Conservation (phyloP, 2,113 vertebrate genomes). For the Leptodactylus fuscus region DNA sequence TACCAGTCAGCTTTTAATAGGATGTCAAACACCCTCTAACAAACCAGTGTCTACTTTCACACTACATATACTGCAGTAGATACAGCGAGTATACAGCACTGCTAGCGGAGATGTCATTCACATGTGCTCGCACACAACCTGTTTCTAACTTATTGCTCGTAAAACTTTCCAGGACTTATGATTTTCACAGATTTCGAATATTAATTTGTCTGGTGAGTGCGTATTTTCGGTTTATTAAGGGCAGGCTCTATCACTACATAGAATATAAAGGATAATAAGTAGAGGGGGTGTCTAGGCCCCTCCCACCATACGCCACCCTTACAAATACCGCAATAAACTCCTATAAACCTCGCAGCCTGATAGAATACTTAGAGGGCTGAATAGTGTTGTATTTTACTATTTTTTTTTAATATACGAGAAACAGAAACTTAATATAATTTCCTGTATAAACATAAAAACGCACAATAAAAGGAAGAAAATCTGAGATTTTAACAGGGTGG, state of each 20-base stretch:
- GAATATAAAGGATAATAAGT: not conserved
- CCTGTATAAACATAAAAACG: not conserved
- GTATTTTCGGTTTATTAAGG: not conserved
- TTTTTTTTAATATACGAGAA: not conserved
- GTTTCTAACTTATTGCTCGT: not conserved
- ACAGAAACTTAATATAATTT: not conserved
- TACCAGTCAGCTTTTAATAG: not conserved
- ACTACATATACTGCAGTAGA: not conserved
- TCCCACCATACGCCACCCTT: not conserved
- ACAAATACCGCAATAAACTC: not conserved
- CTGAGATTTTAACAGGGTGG: too few relatives aligned
- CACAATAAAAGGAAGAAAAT: not conserved
- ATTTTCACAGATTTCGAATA: not conserved
- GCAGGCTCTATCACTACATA: not conserved
- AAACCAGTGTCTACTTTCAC: not conserved
- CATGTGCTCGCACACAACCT: not conserved
- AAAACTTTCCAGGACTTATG: not conserved
- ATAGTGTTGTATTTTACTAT: not conserved
- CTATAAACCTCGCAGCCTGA: not conserved
- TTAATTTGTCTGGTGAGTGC: not conserved
- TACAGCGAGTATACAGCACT: not conserved
- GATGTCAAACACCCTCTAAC: not conserved
- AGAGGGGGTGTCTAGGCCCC: not conserved
- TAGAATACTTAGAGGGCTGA: not conserved
- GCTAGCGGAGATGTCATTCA: not conserved